Conservation (phyloP, 2,888 invertebrate species). For the Drosophila multiciliata region DNA sequence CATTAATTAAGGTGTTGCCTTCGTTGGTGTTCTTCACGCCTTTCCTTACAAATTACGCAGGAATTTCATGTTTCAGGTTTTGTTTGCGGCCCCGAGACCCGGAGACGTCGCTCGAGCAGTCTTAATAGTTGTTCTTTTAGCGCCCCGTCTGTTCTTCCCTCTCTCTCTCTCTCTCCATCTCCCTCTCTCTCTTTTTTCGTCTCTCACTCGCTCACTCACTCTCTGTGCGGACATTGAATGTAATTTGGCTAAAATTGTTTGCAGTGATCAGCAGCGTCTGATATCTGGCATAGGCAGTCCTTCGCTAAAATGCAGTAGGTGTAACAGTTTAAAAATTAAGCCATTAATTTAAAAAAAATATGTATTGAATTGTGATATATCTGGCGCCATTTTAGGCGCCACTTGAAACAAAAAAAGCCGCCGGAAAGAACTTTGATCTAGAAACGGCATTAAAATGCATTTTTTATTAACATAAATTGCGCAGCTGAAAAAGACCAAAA, state of each 20-base stretch:
- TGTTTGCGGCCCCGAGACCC: slow-evolving; percentile 56
- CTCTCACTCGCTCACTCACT: slow-evolving; percentile 5
- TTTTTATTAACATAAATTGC: slow-evolving; percentile 65
- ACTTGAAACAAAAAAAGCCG: slow-evolving; percentile 62
- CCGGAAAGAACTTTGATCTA: slow-evolving; percentile 47
- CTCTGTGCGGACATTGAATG: slow-evolving; percentile 48
- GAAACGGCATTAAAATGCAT: slow-evolving; percentile 56
- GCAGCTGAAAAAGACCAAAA: slow-evolving; percentile 22
- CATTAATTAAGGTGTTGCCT: slow-evolving; percentile 85
- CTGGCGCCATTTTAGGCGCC: slow-evolving; percentile 80
- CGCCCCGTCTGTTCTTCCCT: slow-evolving; percentile 55
- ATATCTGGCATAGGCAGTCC: slow-evolving; percentile 57
- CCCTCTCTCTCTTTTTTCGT: slow-evolving; percentile 13
- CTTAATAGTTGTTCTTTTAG: slow-evolving; percentile 78
- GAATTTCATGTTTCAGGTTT: slow-evolving; percentile 84
- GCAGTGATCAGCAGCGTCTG: slow-evolving; percentile 61
- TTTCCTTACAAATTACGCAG: slow-evolving; percentile 85
- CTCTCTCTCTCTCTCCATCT: slow-evolving; percentile 9
- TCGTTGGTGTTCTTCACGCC: slow-evolving; percentile 86
- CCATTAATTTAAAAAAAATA: slow-evolving; percentile 67
- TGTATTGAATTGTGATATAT: slow-evolving; percentile 6
- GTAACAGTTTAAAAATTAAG: slow-evolving; percentile 76
- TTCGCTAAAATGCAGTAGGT: slow-evolving; percentile 48
- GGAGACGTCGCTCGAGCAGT: slow-evolving; percentile 55
- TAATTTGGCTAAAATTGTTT: slow-evolving; percentile 83